Conservation (phyloP, 2,888 invertebrate species). For the Chrysotoxum bicinctum region DNA sequence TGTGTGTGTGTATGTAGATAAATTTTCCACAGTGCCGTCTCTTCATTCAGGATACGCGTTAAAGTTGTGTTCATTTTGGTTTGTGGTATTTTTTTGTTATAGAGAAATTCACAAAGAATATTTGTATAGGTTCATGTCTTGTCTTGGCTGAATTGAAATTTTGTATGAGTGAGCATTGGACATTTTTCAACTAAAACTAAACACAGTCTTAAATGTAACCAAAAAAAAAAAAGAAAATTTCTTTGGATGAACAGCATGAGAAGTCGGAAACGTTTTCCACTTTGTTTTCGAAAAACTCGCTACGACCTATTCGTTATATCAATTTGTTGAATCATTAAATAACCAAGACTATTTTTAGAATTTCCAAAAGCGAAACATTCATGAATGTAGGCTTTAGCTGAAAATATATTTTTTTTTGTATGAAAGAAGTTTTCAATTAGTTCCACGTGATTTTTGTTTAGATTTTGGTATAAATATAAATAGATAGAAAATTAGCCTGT, state of each 20-base stretch:
- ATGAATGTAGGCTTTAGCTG: not conserved
- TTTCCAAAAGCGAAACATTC: not conserved
- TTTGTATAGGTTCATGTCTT: not conserved
- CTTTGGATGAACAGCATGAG: not conserved
- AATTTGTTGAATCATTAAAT: constrained; percentile 20
- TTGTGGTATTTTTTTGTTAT: not conserved
- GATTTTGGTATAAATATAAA: not conserved
- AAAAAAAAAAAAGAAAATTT: not conserved
- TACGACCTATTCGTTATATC: not conserved
- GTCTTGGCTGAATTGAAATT: not conserved
- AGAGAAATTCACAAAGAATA: not conserved
- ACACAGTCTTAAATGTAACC: too few relatives aligned
- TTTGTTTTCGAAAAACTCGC: not conserved
- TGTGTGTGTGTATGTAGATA: too few relatives aligned
- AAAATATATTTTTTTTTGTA: not conserved
- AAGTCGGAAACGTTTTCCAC: not conserved
- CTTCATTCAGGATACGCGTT: not conserved
- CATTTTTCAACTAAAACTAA: not conserved
- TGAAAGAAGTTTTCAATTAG: not conserved
- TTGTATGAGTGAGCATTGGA: not conserved
- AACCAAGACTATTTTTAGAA: not conserved
- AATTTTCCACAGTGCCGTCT: not conserved
- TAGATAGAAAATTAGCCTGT: not conserved
- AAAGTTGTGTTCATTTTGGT: not conserved
- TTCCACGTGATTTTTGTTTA: constrained; percentile 21